These are phyloP conservation scores for Montifringilla adamsi DNA, from an alignment of 2,113 vertebrate genomes.

Conservation along the genomic window DNA sequence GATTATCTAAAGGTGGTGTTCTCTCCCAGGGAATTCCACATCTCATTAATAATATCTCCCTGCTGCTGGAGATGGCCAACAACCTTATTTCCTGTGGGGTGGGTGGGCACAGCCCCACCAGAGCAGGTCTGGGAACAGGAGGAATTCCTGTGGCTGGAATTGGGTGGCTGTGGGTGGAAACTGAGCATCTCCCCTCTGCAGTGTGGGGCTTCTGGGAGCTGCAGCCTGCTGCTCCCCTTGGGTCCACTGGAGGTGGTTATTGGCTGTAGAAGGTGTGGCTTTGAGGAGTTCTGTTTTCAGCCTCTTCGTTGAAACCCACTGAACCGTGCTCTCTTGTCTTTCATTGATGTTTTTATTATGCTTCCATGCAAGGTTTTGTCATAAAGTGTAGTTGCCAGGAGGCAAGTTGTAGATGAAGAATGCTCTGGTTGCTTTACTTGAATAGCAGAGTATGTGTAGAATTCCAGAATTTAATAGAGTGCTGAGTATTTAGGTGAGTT, in stretches of 20 bases:
- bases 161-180: background rate
- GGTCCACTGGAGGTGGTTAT: background rate
- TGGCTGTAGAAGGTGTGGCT: background rate
- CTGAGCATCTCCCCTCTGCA: background rate
- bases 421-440: background rate
- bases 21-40: background rate
- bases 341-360: conserved; percentile 3
- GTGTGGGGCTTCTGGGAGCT: background rate
- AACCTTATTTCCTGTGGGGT: background rate
- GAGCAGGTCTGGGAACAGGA: background rate
- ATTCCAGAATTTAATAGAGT: background rate
- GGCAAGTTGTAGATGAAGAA: background rate
- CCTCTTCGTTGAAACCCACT: background rate
- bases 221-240: background rate
- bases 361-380: background rate
- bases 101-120: background rate
- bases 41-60: background rate
- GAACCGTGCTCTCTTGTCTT: background rate
- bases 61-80: background rate
- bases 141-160: background rate
- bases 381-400: conserved; percentile 7
- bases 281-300: background rate
- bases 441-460: background rate
- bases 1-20: background rate
- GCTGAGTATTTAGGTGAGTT: background rate